Percentiles rank a stretch among this genome's conserved stretches.
phyloP scores from a whole-genome alignment of 2,888 invertebrate genomes.

The Tipula confusa region DNA sequence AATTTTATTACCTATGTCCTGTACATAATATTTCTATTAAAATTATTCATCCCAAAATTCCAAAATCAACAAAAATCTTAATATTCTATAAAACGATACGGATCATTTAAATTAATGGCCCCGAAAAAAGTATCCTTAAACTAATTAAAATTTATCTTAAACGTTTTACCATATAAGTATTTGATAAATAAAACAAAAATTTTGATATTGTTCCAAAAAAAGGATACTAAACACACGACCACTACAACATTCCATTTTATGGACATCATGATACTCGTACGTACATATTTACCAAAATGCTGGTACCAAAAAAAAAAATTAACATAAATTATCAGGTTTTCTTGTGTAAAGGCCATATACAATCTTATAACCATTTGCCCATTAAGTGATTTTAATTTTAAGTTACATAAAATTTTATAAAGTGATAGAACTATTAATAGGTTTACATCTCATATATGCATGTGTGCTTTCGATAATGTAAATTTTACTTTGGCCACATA shows the following conservation, averaged over 20 bases:
- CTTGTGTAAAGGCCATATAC: background rate
- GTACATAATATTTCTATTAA: constrained; percentile 5
- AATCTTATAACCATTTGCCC: background rate
- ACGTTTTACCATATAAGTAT: background rate
- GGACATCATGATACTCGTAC: background rate
- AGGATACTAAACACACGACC: background rate
- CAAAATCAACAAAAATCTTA: background rate
- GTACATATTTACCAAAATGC: background rate
- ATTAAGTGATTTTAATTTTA: background rate
- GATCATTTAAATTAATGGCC: background rate
- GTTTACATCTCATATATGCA: background rate
- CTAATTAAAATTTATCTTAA: constrained; percentile 16
- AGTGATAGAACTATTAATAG: background rate
- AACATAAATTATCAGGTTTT: background rate
- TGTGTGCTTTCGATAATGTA: background rate
- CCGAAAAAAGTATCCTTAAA: background rate
- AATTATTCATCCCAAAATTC: background rate
- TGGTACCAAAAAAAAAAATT: background rate
- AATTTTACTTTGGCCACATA: too few species aligned
- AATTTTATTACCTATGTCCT: background rate
- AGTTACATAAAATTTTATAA: background rate
- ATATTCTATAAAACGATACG: constrained; percentile 6
- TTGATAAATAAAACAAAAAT: background rate
- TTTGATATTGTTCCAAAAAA: background rate
- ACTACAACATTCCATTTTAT: background rate